Evolutionary conservation across 2,797 vertebrate genomes (phyloP).

Genomic region (Pelodytes ibericus): DNA sequence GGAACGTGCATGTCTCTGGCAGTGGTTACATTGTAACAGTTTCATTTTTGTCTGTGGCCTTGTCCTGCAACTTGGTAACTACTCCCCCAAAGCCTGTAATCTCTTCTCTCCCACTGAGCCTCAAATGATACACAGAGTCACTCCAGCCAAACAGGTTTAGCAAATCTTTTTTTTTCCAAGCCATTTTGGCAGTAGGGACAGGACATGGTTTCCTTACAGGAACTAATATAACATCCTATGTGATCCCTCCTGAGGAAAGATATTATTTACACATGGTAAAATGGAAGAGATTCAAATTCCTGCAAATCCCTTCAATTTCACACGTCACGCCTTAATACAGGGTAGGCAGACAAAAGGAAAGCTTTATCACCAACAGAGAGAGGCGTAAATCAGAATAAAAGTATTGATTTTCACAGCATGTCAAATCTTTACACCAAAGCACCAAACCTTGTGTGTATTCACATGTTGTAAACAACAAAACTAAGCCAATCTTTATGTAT

Average conservation of each 20-base stretch:
- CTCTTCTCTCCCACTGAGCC: slow-evolving; percentile 21
- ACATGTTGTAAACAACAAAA: slow-evolving; percentile 17
- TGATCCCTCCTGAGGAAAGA: slow-evolving; percentile 29
- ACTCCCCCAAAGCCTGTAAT: slow-evolving; percentile 26
- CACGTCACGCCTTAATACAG: slow-evolving; percentile 19
- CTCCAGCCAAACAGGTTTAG: slow-evolving; percentile 40
- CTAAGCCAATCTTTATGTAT: slow-evolving; percentile 32
- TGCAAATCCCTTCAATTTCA: slow-evolving; percentile 30
- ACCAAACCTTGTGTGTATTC: neutral
- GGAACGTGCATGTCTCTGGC: neutral
- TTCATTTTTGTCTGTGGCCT: slow-evolving; percentile 16
- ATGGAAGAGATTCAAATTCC: slow-evolving; percentile 25
- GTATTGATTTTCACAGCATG: slow-evolving; percentile 17
- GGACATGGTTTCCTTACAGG: slow-evolving; percentile 28
- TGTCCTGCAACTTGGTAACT: slow-evolving; percentile 47
- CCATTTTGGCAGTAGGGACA: slow-evolving; percentile 28
- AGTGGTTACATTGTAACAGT: slow-evolving; percentile 32
- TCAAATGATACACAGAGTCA: slow-evolving; percentile 2
- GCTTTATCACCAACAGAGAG: neutral
- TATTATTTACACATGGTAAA: slow-evolving; percentile 46
- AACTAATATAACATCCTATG: slow-evolving; percentile 48
- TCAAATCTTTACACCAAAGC: slow-evolving; percentile 17
- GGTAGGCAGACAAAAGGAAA: slow-evolving; percentile 5
- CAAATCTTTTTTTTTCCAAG: slow-evolving; percentile 20
- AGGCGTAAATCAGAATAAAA: neutral